Evolutionary conservation across 2,888 invertebrate species (phyloP).

Genomic region (Lymantria dispar): DNA sequence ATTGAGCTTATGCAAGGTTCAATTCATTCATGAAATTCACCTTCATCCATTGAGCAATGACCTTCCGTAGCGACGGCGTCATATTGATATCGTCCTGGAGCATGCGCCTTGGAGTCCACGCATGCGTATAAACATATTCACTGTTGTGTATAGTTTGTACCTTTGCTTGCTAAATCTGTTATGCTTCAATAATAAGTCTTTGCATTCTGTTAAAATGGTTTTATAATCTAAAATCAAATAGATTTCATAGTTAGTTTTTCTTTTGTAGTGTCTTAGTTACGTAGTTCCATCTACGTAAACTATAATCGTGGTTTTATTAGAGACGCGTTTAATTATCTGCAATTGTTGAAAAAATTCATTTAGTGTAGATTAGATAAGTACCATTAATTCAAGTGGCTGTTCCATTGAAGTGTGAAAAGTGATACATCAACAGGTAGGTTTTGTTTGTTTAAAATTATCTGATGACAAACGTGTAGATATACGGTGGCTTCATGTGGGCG

Average conservation of each 20-base stretch:
- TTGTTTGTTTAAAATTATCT: conserved; percentile 43
- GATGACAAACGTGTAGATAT: conserved; percentile 41
- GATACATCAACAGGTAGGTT: conserved; percentile 67
- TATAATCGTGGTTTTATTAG: conserved; percentile 16
- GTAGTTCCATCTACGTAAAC: conserved; percentile 13
- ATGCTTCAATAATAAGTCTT: conserved; percentile 60
- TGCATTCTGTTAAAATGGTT: conserved; percentile 43
- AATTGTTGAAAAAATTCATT: conserved; percentile 22
- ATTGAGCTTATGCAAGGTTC: conserved; percentile 9
- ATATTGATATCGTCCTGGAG: conserved; percentile 65
- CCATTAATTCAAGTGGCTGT: conserved; percentile 21
- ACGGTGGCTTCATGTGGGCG: conserved; percentile 53
- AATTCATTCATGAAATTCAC: conserved; percentile 66
- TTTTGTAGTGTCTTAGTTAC: conserved; percentile 29
- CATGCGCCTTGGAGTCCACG: conserved; percentile 54
- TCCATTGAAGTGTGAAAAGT: conserved; percentile 41
- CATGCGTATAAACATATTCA: conserved; percentile 51
- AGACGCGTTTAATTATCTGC: conserved; percentile 10
- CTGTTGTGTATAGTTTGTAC: conserved; percentile 62
- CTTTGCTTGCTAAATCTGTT: conserved; percentile 57
- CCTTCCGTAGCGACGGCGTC: conserved; percentile 54
- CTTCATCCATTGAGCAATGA: conserved; percentile 65
- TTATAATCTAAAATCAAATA: conserved; percentile 28
- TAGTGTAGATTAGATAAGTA: conserved; percentile 17
- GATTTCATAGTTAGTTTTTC: conserved; percentile 31